These are phyloP conservation scores for Campoplex capitator DNA, from an alignment of 2,888 invertebrate genomes.

Conservation along the genomic window DNA sequence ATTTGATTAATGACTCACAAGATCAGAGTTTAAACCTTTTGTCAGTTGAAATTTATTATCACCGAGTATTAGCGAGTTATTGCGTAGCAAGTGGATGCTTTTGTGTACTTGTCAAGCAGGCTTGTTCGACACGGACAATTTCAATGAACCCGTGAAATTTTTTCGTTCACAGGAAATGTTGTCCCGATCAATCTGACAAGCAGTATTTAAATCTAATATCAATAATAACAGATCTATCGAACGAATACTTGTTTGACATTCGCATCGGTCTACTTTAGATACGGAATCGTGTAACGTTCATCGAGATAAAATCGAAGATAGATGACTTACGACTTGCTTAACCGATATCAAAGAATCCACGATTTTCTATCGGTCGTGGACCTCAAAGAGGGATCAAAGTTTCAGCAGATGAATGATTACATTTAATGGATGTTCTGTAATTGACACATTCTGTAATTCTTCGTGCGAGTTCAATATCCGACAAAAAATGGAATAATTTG, in stretches of 20 bases:
- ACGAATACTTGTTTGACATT: background rate
- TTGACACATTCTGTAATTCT: background rate
- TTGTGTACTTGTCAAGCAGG: background rate
- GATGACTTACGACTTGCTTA: background rate
- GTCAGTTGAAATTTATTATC: slow-evolving; percentile 15
- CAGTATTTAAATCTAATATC: background rate
- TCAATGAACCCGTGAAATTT: background rate
- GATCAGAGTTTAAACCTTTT: background rate
- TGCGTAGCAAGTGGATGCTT: background rate
- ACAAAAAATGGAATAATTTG: background rate
- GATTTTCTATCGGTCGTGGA: background rate
- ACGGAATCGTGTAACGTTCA: background rate
- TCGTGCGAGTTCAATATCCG: background rate
- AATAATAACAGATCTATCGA: background rate
- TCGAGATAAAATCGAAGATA: background rate
- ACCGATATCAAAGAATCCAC: background rate
- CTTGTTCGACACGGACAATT: background rate
- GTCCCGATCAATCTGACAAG: background rate
- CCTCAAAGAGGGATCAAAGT: background rate
- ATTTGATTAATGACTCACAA: slow-evolving; percentile 5
- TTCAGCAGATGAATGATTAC: background rate
- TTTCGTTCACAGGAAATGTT: background rate
- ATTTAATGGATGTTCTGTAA: background rate
- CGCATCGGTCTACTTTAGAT: background rate
- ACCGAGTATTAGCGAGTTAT: slow-evolving; percentile 3